phyloP scores from a whole-genome alignment of 1,140 invertebrate species.

The Apis dorsata region DNA sequence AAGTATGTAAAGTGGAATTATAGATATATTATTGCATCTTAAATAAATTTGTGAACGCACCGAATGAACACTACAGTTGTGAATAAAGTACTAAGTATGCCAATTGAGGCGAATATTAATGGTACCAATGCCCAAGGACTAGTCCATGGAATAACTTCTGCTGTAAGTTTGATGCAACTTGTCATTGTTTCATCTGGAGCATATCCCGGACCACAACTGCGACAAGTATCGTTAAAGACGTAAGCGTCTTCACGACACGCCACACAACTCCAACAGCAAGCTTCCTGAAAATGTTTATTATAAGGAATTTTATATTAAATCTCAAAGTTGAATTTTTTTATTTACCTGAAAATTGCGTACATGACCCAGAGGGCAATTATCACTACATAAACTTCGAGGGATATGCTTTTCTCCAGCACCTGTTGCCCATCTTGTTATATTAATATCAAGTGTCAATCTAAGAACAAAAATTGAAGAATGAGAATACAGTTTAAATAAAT shows the following conservation, averaged over 20 bases:
- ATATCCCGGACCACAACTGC: slow-evolving; percentile 81
- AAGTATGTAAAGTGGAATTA: too few species aligned
- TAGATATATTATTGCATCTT: too few species aligned
- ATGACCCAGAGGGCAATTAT: slow-evolving; percentile 83
- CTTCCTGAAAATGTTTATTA: slow-evolving; percentile 74
- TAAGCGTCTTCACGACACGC: slow-evolving; percentile 82
- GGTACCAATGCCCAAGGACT: slow-evolving; percentile 84
- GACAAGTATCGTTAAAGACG: slow-evolving; percentile 83
- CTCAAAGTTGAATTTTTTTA: neutral
- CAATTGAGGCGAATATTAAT: slow-evolving; percentile 81
- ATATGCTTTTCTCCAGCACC: slow-evolving; percentile 71
- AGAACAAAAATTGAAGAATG: slow-evolving; percentile 4
- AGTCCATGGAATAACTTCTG: slow-evolving; percentile 80
- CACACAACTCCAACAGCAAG: slow-evolving; percentile 86
- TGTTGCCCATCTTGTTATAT: slow-evolving; percentile 76
- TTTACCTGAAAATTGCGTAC: slow-evolving; percentile 82
- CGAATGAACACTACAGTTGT: slow-evolving; percentile 84
- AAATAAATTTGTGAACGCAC: slow-evolving; percentile 64
- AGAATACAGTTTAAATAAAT: too few species aligned
- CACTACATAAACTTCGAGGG: slow-evolving; percentile 84
- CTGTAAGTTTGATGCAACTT: slow-evolving; percentile 80
- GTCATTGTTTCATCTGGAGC: slow-evolving; percentile 81
- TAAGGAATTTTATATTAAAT: neutral
- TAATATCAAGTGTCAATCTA: slow-evolving; percentile 76
- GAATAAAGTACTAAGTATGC: slow-evolving; percentile 84